Evolutionary conservation across 2,797 vertebrate species (phyloP), one percentile per base, ranked within the genome.

Genomic region (Graptemys geographica): DNA sequence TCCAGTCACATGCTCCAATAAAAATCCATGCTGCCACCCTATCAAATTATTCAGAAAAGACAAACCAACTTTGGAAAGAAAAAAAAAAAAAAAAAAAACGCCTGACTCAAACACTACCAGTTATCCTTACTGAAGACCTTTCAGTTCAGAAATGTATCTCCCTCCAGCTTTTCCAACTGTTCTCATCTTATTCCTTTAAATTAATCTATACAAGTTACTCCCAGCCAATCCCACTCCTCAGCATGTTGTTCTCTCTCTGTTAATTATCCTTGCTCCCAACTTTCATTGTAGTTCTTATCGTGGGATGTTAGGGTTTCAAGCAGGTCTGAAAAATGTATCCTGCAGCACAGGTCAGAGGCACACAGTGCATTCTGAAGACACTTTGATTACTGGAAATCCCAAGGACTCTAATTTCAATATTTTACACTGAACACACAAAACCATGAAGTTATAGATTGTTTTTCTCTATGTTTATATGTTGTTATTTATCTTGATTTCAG

Each of bases 101-200:
- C 6, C 79, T 83, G 57, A n/a, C 74, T 81, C 27, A 47, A 76
- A 76, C 4, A 27, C 28, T 23, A 76, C 25, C 41, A 47, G 41
- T 76, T 79, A 16, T 59, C 55, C 90, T 93, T 56, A 81, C 81
- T 83, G 92, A 94, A 93, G 37, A 84, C 25, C 92, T 94, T 74
- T 89, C 59, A 92, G 27, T 84, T 93, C n/a, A 92, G 69, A 87
- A 92, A 90, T 12, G 82, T 76, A 76, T 52, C 37, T 81, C 83
- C 81, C 59, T 62, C 41, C 15, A 28, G 28, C 74, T 27, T 47
- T 78, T 28, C 74, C 44, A 47, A 16, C 79, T 0, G 0, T 90
- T 94, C 91, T 95, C 88, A 90, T 95, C 74, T 96, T 95, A 94
- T 86, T 97, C 94, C 84, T 72, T 28, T 69, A 94, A 87, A 83